Percentiles rank a stretch among this genome's conserved stretches.
phyloP scores from a whole-genome alignment of 1,140 invertebrate species.

The Hyles vespertilio region DNA sequence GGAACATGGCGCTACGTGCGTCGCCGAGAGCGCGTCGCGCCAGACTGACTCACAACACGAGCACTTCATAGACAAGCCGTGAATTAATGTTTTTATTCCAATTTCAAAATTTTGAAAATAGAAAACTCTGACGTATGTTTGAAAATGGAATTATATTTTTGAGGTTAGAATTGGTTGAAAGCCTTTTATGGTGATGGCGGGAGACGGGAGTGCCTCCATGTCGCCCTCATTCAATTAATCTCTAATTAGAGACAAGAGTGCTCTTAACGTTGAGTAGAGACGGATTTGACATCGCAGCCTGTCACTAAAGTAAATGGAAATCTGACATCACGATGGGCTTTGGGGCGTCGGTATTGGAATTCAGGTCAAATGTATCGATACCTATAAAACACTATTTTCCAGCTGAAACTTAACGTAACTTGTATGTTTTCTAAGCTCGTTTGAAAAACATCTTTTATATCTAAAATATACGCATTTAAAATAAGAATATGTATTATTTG shows the following conservation, averaged over 20 bases:
- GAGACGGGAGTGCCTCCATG: constrained; percentile 46
- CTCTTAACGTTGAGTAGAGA: constrained; percentile 59
- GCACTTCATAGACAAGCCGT: too few species aligned
- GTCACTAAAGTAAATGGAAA: constrained; percentile 61
- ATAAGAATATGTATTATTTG: too few species aligned
- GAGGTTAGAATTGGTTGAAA: constrained; percentile 9
- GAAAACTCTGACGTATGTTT: too few species aligned
- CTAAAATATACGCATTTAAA: too few species aligned
- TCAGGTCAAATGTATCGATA: constrained; percentile 40
- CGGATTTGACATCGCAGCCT: constrained; percentile 58
- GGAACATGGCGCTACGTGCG: constrained; percentile 66
- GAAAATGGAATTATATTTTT: not conserved
- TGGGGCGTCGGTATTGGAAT: constrained; percentile 35
- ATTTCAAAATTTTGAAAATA: constrained; percentile 11
- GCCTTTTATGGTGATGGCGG: constrained; percentile 30
- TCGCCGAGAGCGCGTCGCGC: constrained; percentile 47
- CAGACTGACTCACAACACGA: constrained; percentile 41
- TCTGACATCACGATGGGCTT: constrained; percentile 51
- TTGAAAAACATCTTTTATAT: too few species aligned
- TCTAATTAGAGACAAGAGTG: constrained; percentile 68
- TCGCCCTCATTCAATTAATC: constrained; percentile 64
- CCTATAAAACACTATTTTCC: too few species aligned
- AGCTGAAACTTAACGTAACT: too few species aligned
- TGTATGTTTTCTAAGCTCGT: too few species aligned
- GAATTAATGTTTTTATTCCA: not conserved